Conservation (phyloP, 2,113 vertebrate species). For the Jacana jacana region DNA sequence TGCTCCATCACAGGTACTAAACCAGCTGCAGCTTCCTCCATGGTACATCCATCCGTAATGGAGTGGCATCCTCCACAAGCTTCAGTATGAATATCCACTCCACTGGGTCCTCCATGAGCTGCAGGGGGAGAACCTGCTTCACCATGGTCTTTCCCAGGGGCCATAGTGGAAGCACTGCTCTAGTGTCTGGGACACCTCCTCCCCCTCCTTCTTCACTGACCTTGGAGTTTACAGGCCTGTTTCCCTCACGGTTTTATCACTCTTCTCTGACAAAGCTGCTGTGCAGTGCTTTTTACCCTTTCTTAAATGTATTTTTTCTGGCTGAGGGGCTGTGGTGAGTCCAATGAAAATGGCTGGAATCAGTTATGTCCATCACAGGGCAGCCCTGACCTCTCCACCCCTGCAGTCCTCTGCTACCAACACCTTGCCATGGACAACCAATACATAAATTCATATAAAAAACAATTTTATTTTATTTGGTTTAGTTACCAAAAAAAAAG, state of each 20-base stretch:
- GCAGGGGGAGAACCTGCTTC: neutral
- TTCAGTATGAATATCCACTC: neutral
- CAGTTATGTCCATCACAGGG: accelerated
- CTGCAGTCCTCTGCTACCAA: accelerated
- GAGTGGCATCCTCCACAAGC: accelerated
- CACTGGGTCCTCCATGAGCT: neutral
- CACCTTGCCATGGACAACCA: neutral
- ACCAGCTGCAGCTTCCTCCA: neutral
- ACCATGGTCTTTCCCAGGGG: neutral
- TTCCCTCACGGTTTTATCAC: neutral
- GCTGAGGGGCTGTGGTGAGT: accelerated
- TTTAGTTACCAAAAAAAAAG: neutral
- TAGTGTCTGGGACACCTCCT: neutral
- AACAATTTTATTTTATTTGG: neutral
- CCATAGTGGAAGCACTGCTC: neutral
- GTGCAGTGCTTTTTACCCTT: neutral
- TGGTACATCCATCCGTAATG: neutral
- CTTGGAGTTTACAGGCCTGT: neutral
- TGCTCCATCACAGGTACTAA: accelerated
- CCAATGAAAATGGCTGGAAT: accelerated
- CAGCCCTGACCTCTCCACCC: neutral
- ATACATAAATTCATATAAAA: neutral
- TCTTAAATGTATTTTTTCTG: neutral
- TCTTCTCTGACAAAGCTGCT: neutral
- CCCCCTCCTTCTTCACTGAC: neutral